Percentiles rank a stretch among this genome's conserved stretches.
phyloP scores from a whole-genome alignment of 2,888 invertebrate genomes.

The Ryuthela nishihirai region DNA sequence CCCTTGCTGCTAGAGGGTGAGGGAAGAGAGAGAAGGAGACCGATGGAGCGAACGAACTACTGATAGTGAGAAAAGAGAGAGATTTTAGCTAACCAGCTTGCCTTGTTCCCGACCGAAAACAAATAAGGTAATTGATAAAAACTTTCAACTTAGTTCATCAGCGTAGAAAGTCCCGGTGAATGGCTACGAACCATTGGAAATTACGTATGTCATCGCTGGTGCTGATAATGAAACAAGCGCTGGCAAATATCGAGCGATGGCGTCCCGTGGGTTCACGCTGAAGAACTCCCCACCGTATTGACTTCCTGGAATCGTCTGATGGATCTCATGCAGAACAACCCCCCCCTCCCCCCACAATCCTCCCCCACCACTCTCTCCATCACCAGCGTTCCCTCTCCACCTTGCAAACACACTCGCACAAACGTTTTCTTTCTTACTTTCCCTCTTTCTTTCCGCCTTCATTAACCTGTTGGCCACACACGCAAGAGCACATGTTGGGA shows the following conservation, averaged over 20 bases:
- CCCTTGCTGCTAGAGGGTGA: too few species aligned
- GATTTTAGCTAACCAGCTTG: slow-evolving; percentile 23
- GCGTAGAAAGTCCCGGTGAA: slow-evolving; percentile 4
- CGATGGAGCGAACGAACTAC: slow-evolving; percentile 19
- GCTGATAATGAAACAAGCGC: slow-evolving; percentile 35
- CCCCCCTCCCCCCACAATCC: neutral
- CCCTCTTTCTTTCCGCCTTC: too few species aligned
- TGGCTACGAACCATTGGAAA: slow-evolving; percentile 22
- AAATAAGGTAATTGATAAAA: slow-evolving; percentile 40
- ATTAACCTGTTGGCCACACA: too few species aligned
- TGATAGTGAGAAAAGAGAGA: slow-evolving; percentile 1
- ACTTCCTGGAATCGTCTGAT: too few species aligned
- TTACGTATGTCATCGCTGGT: slow-evolving; percentile 38
- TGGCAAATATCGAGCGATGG: too few species aligned
- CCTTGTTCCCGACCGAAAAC: slow-evolving; percentile 27
- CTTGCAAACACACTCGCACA: too few species aligned
- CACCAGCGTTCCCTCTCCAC: too few species aligned
- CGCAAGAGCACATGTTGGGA: too few species aligned
- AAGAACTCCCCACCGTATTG: too few species aligned
- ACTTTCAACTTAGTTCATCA: slow-evolving; percentile 39
- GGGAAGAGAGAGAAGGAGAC: neutral
- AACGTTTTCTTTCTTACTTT: too few species aligned
- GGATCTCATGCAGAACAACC: slow-evolving; percentile 23
- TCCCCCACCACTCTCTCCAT: neutral
- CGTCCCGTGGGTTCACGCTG: too few species aligned